Conservation (phyloP, 1,140 invertebrate genomes). For the Ceratina australensis region DNA sequence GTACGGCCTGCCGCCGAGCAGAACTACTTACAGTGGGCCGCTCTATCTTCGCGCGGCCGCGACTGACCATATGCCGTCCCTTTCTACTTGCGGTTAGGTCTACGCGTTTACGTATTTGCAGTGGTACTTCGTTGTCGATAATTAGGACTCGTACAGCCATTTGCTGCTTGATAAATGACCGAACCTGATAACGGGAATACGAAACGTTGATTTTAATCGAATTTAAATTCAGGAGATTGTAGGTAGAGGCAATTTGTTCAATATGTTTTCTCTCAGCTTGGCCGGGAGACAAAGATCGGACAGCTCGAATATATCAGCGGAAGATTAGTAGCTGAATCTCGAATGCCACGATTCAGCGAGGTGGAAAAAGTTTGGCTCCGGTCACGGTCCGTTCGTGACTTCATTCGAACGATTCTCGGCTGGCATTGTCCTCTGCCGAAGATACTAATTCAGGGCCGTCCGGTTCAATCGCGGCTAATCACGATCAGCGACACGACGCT, state of each 20-base stretch:
- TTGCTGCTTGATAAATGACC: no score
- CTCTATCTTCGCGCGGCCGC: conserved; percentile 18
- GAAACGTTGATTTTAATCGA: no score
- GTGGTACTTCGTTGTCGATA: no score
- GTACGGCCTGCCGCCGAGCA: conserved; percentile 70
- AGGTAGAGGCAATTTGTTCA: no score
- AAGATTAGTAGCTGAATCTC: neutral
- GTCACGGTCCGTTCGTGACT: conserved; percentile 38
- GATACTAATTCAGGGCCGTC: conserved; percentile 41
- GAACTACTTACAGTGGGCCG: conserved; percentile 62
- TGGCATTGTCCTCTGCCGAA: conserved; percentile 20
- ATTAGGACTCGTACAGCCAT: no score
- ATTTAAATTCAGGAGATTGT: no score
- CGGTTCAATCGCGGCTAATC: conserved; percentile 37
- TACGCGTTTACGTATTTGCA: no score
- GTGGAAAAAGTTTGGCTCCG: neutral
- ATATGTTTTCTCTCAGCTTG: no score
- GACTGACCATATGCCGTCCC: conserved; percentile 53
- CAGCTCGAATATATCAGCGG: neutral
- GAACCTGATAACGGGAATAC: no score
- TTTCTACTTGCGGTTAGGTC: conserved; percentile 67
- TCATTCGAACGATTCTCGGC: neutral
- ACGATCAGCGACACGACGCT: conserved; percentile 29
- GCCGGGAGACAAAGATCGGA: neutral
- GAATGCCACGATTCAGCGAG: neutral